Evolutionary conservation across 1,140 invertebrate genomes (phyloP).

Genomic region (Leptinotarsa undecemlineata): DNA sequence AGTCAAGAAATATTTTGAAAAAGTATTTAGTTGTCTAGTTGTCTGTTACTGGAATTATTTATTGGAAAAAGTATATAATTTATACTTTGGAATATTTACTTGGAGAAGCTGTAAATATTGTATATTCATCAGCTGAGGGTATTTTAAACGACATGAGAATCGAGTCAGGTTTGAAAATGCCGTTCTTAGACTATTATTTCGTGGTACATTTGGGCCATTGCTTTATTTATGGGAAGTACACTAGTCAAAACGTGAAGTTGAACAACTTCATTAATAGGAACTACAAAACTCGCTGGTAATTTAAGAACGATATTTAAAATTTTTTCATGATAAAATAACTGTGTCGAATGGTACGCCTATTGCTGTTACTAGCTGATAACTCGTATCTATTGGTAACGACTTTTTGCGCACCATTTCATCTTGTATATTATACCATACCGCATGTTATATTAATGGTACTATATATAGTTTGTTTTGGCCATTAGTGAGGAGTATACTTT

Average conservation of each 20-base stretch:
- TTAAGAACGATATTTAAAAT: slow-evolving; percentile 54
- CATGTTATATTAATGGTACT: slow-evolving; percentile 7
- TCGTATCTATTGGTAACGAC: background rate
- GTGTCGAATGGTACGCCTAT: slow-evolving; percentile 21
- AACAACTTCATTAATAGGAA: slow-evolving; percentile 53
- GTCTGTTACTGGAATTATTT: slow-evolving; percentile 15
- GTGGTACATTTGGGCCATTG: slow-evolving; percentile 44
- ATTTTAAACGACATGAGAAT: slow-evolving; percentile 32
- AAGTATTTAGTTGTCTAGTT: slow-evolving; percentile 24
- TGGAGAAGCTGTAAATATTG: slow-evolving; percentile 52
- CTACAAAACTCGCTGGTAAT: slow-evolving; percentile 58
- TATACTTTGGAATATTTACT: slow-evolving; percentile 32
- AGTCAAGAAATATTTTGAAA: slow-evolving; percentile 23
- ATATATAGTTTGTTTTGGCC: background rate
- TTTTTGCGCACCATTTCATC: slow-evolving; percentile 14
- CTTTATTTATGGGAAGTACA: slow-evolving; percentile 51
- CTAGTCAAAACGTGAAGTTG: slow-evolving; percentile 52
- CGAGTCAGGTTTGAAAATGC: slow-evolving; percentile 39
- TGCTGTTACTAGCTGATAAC: background rate
- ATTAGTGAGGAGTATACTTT: background rate
- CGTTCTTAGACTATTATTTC: slow-evolving; percentile 38
- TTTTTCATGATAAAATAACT: slow-evolving; percentile 30
- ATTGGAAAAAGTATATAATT: slow-evolving; percentile 22
- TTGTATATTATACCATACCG: slow-evolving; percentile 34
- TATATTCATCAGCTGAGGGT: slow-evolving; percentile 51